Evolutionary conservation across 2,797 vertebrate genomes (phyloP).

Genomic region (Sylvia borin): DNA sequence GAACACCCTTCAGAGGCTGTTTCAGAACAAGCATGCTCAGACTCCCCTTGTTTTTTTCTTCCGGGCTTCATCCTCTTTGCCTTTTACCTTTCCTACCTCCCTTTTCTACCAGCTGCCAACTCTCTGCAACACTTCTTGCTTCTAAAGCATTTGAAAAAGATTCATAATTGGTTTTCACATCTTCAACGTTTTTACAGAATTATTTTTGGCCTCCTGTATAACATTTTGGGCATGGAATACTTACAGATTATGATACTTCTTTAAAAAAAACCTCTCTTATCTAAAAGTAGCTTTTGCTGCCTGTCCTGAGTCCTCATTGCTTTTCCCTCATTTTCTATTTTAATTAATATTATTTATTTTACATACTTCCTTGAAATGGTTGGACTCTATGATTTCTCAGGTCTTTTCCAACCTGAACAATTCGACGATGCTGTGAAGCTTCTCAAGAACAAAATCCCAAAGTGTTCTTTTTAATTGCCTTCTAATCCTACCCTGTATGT

Average conservation of each 20-base stretch:
- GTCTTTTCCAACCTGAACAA: neutral
- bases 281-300: neutral
- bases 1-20: neutral
- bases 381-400: neutral
- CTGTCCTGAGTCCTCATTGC: neutral
- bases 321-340: neutral
- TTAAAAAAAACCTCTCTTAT: neutral
- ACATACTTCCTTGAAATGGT: neutral
- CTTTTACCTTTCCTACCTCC: neutral
- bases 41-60: neutral
- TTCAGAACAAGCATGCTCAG: neutral
- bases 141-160: neutral
- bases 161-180: neutral
- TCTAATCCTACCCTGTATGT: neutral
- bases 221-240: neutral
- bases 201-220: neutral
- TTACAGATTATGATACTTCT: neutral
- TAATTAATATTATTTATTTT: neutral
- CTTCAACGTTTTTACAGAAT: neutral
- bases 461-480: neutral
- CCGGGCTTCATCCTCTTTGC: neutral
- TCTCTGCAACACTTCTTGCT: neutral
- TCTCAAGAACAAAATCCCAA: neutral
- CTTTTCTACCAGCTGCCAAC: neutral
- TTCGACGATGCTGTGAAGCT: neutral